Conservation (phyloP, 2,797 vertebrate genomes). For the Diplodus sargus region DNA sequence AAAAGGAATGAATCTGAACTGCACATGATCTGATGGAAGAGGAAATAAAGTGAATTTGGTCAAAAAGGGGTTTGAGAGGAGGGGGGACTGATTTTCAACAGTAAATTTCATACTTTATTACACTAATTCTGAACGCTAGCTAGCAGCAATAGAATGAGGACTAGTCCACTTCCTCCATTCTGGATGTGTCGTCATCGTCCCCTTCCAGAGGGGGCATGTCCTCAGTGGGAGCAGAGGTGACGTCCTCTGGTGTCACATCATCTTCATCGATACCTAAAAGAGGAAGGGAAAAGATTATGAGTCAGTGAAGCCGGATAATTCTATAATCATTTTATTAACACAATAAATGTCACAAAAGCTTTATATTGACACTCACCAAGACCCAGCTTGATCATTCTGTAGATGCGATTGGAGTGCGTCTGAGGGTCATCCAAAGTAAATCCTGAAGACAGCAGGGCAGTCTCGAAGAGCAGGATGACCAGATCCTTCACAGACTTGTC, state of each 20-base stretch:
- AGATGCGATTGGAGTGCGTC: conserved; percentile 95
- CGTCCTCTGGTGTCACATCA: conserved; percentile 88
- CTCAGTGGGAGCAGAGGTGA: conserved; percentile 84
- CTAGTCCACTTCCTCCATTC: conserved; percentile 97
- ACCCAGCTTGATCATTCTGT: conserved; percentile 96
- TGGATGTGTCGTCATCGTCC: conserved; percentile 93
- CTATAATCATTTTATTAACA: background rate
- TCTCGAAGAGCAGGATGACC: conserved; percentile 93
- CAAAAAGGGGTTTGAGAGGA: conserved; percentile 4
- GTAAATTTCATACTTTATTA: conserved; percentile 58
- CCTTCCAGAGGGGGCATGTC: conserved; percentile 96
- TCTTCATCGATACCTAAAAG: conserved; percentile 94
- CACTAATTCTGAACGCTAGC: conserved; percentile 40
- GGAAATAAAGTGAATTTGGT: conserved; percentile 29
- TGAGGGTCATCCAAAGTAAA: conserved; percentile 94
- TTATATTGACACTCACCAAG: conserved; percentile 85
- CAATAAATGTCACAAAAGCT: background rate
- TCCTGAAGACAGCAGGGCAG: conserved; percentile 92
- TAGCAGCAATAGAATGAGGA: background rate
- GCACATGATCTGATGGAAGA: conserved; percentile 14
- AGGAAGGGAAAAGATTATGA: background rate
- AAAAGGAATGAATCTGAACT: conserved; percentile 56
- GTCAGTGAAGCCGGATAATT: background rate
- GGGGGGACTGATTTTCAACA: conserved; percentile 61
- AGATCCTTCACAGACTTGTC: conserved; percentile 97